Base-by-base conservation (phyloP, 2,797 vertebrate genomes). In the Saxicola maurus region DNA sequence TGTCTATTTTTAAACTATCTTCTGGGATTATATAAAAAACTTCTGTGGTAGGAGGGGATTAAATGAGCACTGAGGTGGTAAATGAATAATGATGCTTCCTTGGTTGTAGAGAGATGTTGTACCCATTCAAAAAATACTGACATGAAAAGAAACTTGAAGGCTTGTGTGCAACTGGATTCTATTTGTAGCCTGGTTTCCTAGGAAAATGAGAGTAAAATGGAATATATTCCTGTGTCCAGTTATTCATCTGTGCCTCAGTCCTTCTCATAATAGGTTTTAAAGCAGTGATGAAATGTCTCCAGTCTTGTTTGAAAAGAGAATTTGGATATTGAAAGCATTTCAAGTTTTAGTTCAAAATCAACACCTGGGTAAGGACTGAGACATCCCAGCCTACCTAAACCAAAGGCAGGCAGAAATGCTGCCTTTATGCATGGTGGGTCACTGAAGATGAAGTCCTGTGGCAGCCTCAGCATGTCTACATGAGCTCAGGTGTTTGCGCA, bases 51-150 rank as follows among this genome's bases (percentile, higher is more conserved):
- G 40, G 59, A 65, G n/a, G 7, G 23, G 48, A 62, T 64, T 82
- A 83, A 75, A 37, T 73, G 61, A 71, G 24, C 31, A 25, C 8
- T 30, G 24, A 16, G 11, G 7, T 42, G 37, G n/a, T 83, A 77
- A 81, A 87, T 86, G n/a, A 86, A 30, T 73, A 64, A 57, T 45
- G 31, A 45, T 21, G 7, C 35, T 51, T 57, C 10, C 23, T 24
- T 53, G 30, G 7, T 42, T 87, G 30, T 49, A 79, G 25, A 38
- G 10, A 75, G 9, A 31, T 49, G 42, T 40, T 78, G 12, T 43
- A n/a, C 20, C 25, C 11, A 24, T 17, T 86, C 51, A 84, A 69
- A 20, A 91, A 92, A 86, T 51, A 79, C 46, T 79, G 64, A 40
- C 38, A 46, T 5, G 14, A 65, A 88, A 66, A 72, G 33, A 78